A percentile compares a stretch with the other conserved stretches of the same genome.
Evolutionary conservation across 2,797 vertebrate species (phyloP).

Genomic region (Amniataba percoides): DNA sequence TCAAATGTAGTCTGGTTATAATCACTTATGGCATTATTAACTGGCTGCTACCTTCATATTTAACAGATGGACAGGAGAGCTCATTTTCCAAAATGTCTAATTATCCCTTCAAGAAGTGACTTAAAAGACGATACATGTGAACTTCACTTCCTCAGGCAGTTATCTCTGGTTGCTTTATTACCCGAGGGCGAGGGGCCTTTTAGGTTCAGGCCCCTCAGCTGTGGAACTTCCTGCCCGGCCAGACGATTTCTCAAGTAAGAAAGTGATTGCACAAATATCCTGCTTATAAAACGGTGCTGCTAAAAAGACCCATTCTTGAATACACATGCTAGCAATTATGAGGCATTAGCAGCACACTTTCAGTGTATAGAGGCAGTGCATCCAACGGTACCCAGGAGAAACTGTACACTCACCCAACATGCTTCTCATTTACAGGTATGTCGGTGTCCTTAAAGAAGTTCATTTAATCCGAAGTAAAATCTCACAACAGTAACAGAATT

Average conservation of each 20-base stretch:
- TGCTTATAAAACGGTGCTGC: slow-evolving; percentile 17
- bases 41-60: neutral
- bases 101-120: neutral
- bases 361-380: slow-evolving; percentile 28
- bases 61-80: neutral
- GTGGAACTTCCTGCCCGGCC: slow-evolving; percentile 14
- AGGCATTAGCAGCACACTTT: slow-evolving; percentile 44
- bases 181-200: neutral
- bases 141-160: neutral
- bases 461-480: neutral
- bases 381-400: slow-evolving; percentile 39
- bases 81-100: neutral
- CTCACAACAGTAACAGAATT: neutral
- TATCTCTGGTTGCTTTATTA: neutral
- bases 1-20: slow-evolving; percentile 7
- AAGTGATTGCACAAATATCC: slow-evolving; percentile 26
- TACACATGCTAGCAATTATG: slow-evolving; percentile 48
- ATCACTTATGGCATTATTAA: neutral
- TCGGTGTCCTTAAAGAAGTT: slow-evolving; percentile 2
- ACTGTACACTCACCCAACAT: slow-evolving; percentile 45
- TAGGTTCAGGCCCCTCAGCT: slow-evolving; percentile 13
- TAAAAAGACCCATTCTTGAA: slow-evolving; percentile 15
- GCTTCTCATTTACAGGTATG: slow-evolving; percentile 29
- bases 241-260: slow-evolving; percentile 7
- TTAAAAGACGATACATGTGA: neutral